Evolutionary conservation across 2,797 vertebrate genomes (phyloP).

Genomic region (Myotis findleyi): DNA sequence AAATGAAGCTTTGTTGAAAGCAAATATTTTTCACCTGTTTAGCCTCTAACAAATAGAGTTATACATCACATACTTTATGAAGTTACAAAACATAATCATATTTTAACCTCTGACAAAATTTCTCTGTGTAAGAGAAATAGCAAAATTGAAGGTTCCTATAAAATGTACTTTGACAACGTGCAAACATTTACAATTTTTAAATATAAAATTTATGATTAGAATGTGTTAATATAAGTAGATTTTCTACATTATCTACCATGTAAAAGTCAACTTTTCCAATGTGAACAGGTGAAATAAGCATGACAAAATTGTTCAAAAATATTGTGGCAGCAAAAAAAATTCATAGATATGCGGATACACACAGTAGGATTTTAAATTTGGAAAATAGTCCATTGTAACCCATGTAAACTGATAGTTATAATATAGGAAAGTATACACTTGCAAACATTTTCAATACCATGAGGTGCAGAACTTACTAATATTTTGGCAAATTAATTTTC

Average conservation of each 20-base stretch:
- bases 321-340: background rate
- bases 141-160: background rate
- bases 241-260: background rate
- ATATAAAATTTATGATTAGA: background rate
- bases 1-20: background rate
- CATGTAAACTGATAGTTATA: background rate
- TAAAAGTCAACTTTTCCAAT: background rate
- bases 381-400: background rate
- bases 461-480: background rate
- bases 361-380: background rate
- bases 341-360: background rate
- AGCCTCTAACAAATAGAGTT: background rate
- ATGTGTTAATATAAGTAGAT: background rate
- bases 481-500: background rate
- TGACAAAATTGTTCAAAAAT: background rate
- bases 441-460: background rate
- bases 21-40: background rate
- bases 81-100: background rate
- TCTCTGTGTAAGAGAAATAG: background rate
- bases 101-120: background rate
- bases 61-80: background rate
- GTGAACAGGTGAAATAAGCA: background rate
- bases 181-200: background rate
- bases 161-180: background rate
- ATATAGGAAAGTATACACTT: constrained; percentile 1